Evolutionary conservation across 2,113 vertebrate species (phyloP), one percentile per base, ranked within the genome.

Genomic region (Cyanocitta stelleri): DNA sequence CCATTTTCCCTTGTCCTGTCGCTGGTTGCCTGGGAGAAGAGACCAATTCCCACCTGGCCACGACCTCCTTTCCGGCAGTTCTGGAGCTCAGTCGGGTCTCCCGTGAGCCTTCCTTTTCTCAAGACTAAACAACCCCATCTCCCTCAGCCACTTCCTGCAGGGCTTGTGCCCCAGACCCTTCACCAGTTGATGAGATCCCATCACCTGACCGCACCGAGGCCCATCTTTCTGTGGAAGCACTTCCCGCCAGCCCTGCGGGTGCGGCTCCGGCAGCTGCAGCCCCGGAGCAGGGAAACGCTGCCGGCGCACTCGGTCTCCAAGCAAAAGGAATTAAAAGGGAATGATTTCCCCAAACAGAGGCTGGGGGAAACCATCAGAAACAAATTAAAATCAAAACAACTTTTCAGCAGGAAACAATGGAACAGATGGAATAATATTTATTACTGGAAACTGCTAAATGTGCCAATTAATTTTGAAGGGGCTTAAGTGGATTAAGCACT

Each of bases 381-480:
- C 32, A 72, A 93, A 89, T 90, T 67, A 85, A 97, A 95, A 97
- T 61, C 80, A 91, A 95, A 96, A 72, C 80, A 96, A 90, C 52
- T 76, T 89, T 95, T 93, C 71, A 80, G 43, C 89, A 75, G 87
- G 94, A 93, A 94, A 75, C 79, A 78, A 72, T 81, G 75, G 79
- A 93, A 75, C 85, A 96, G 92, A 95, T 95, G 95, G 80, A 88
- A 72, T 59, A 89, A 80, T 81, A 80, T 92, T 93, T 94, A 49
- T 94, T 90, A 84, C 71, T 96, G 92, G 92, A 93, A 94, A 94
- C 76, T 81, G 68, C 85, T 93, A 88, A 94, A 91, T 3, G 32
- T 22, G 78, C 85, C 91, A 95, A 83, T 95, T 95, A 90, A 93
- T 96, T 94, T 89, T 81, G 83, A 87, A 87, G 81, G 61, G 61